These are phyloP conservation scores for Grammomys surdaster DNA, from an alignment of 2,113 vertebrate genomes.

Conservation along the genomic window DNA sequence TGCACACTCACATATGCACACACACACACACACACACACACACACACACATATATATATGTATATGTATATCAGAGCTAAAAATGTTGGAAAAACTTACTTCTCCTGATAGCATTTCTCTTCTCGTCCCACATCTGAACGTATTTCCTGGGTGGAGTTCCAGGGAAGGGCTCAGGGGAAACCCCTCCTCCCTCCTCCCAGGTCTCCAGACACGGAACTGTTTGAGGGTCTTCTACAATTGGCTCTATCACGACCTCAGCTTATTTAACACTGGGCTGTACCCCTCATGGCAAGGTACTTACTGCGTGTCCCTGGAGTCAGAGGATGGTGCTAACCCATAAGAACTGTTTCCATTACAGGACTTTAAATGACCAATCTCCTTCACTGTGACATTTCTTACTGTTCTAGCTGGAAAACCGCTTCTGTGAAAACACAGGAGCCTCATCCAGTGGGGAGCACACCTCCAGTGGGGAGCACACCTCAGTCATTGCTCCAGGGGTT, in stretches of 20 bases:
- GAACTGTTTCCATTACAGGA: neutral
- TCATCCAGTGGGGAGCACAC: fast-evolving
- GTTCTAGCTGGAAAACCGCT: neutral
- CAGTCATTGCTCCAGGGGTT: too few species aligned
- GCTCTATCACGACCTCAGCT: neutral
- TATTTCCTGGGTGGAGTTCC: too few species aligned
- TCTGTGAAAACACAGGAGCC: neutral
- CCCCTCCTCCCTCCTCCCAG: neutral
- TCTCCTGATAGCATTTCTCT: too few species aligned
- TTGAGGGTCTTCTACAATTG: fast-evolving
- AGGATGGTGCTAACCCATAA: too few species aligned
- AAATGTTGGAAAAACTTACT: neutral
- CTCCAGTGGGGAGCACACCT: too few species aligned
- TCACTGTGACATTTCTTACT: neutral
- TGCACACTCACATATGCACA: too few species aligned
- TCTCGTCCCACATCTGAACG: fast-evolving
- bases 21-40: too few species aligned
- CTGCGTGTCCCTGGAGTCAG: neutral
- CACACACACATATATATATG: neutral
- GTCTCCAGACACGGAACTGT: fast-evolving
- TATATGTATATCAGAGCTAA: neutral
- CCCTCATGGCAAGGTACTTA: fast-evolving
- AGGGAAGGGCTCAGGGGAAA: too few species aligned
- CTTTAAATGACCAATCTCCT: neutral
- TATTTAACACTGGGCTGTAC: neutral